Conservation (phyloP, 2,113 vertebrate genomes). For the Tragelaphus buxtoni region DNA sequence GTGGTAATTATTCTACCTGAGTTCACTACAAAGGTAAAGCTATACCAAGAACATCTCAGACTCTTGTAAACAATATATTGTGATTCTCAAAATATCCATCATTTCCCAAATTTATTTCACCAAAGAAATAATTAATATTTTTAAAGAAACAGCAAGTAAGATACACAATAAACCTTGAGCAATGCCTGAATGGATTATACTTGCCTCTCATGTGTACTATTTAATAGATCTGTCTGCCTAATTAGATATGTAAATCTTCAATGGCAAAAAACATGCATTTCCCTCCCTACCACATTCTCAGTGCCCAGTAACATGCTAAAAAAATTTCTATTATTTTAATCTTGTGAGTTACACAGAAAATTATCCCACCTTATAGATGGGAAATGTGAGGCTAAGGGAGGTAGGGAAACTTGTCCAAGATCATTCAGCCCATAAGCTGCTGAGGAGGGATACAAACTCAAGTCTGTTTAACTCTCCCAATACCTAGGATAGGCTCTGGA, state of each 20-base stretch:
- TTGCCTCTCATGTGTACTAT: not conserved
- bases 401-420: not conserved
- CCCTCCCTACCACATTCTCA: not conserved
- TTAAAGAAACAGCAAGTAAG: not conserved
- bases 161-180: not conserved
- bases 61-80: not conserved
- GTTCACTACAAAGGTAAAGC: not conserved
- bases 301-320: not conserved
- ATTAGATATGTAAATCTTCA: conserved; percentile 24
- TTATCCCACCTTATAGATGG: not conserved
- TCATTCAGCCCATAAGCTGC: not conserved
- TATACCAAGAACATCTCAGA: not conserved
- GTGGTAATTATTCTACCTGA: not conserved
- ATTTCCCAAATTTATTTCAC: not conserved
- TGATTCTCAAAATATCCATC: not conserved
- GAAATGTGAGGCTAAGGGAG: not conserved
- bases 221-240: not conserved
- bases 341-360: not conserved
- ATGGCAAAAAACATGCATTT: conserved; percentile 15
- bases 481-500: not conserved
- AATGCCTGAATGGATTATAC: not conserved
- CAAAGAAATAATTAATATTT: conserved; percentile 4
- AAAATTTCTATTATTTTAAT: not conserved
- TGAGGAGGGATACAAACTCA: not conserved
- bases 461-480: not conserved